Base-by-base conservation (phyloP, 53 echinoderm and acorn worm genomes). In the Crossaster papposus region DNA sequence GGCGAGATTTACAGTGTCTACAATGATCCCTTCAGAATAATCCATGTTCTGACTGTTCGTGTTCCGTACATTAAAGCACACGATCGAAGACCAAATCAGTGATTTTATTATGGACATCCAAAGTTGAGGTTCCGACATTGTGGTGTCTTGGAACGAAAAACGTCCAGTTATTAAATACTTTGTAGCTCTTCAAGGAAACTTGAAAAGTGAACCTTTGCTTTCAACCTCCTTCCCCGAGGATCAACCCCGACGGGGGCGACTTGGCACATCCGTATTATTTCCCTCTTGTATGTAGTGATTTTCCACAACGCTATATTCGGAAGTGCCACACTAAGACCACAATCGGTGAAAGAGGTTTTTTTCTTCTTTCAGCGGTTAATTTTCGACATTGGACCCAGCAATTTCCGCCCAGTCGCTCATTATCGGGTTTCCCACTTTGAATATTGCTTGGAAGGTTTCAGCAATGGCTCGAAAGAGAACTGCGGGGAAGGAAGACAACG, bases 331-430 rank as follows among this genome's bases (percentile, higher is more conserved):
- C 44, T 33, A 35, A 58, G 62, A 14, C 51, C 63, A 81, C 22
- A 65, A 29, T 70, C 68, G 70, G 83, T 33, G 38, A 83, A 70
- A 82, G 65, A 90, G 83, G 83, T 83, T 90, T 73, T 90, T 90
- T 81, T 63, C 62, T 35, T n/a, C n/a, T n/a, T n/a, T n/a, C n/a
- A 37, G 55, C 90, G 91, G 84, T 79, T 91, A 82, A 78, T 91
- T 91, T 85, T 85, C 91, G 53, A 84, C 91, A 91, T 62, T 79
- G 91, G 91, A 83, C 84, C 65, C 78, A 85, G 85, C 70, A 83
- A 91, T 91, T 91, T 91, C 91, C 91, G 86, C 36, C 76, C 34
- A 77, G 62, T 58, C 37, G 76, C 32, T 53, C 87, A 87, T 87
- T 77, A 87, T 87, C 87, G 64, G 77, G 87, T 87, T 87, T 55